A percentile compares a stretch with the other conserved stretches of the same genome.
Evolutionary conservation across 2,888 invertebrate genomes (phyloP).

Genomic region (Amphipoea oculea): DNA sequence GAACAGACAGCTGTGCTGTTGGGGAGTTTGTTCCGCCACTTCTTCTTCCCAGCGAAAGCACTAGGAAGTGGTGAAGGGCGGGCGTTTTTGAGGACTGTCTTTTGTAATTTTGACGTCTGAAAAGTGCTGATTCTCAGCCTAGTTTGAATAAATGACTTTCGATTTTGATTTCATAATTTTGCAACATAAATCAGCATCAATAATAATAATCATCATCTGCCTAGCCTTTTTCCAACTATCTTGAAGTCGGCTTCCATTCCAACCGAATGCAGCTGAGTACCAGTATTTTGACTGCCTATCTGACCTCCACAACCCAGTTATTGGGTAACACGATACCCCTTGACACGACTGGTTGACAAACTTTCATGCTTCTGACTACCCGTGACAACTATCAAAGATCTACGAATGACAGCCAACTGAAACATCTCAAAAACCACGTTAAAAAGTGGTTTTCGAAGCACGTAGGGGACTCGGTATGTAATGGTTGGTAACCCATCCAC

Average conservation of each 20-base stretch:
- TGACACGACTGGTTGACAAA: neutral
- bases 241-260: neutral
- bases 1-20: too few species aligned
- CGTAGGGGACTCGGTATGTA: neutral
- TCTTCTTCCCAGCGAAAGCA: too few species aligned
- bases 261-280: neutral
- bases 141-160: too few species aligned
- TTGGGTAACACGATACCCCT: neutral
- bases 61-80: too few species aligned
- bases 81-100: too few species aligned
- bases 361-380: neutral
- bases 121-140: too few species aligned
- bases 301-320: neutral
- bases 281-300: neutral
- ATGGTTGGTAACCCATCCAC: neutral
- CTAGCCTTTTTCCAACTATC: neutral
- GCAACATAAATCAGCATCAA: too few species aligned
- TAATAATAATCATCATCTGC: neutral
- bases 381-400: neutral
- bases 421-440: too few species aligned
- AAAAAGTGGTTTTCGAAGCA: neutral
- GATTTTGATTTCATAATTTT: neutral
- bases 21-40: too few species aligned
- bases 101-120: too few species aligned
- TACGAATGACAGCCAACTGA: neutral